Base-by-base conservation (phyloP, 2,113 vertebrate species). In the Halcyon senegalensis region DNA sequence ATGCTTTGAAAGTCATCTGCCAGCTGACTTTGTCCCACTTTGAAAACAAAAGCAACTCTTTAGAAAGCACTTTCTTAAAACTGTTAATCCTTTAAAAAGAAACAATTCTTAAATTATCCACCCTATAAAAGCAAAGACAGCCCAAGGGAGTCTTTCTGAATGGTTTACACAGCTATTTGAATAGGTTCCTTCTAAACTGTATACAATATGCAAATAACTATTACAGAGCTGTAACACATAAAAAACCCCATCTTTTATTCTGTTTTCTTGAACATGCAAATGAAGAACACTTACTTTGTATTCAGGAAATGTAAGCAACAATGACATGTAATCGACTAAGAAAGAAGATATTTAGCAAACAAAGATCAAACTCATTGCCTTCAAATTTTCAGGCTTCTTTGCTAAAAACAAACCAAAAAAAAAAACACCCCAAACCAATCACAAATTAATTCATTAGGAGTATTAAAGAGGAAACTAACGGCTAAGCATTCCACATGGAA, bases 51-150 rank as follows among this genome's bases (percentile, higher is more conserved):
- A 91, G 14, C 39, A 79, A 76, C 55, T 83, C 89, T 87, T 91
- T 20, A 79, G 70, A 96, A 94, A 89, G 63, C 60, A 82, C 2
- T 2, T 91, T 82, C 59, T 84, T 90, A 80, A 90, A 92, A 79
- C 68, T 39, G 56, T 74, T 91, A 92, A 92, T 89, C 77, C 86
- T 74, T 87, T 72, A 68, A 89, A 96, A 97, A 87, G 56, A 79
- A 96, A 70, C 76, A 76, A 75, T 83, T 91, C 63, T 68, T 87
- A 94, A 83, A 87, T 92, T 90, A 89, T 56, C 62, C 8, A 1
- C 31, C n/a, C 41, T 84, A 53, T 72, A 87, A 87, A 93, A 84
- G 76, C 69, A 87, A 93, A 86, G 31, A 74, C 48, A 87, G 35
- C 6, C 76, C 72, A 56, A 83, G 69, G 41, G 41, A 90, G 66